phyloP scores from a whole-genome alignment of 1,140 invertebrate species.

The Sinella curviseta region DNA sequence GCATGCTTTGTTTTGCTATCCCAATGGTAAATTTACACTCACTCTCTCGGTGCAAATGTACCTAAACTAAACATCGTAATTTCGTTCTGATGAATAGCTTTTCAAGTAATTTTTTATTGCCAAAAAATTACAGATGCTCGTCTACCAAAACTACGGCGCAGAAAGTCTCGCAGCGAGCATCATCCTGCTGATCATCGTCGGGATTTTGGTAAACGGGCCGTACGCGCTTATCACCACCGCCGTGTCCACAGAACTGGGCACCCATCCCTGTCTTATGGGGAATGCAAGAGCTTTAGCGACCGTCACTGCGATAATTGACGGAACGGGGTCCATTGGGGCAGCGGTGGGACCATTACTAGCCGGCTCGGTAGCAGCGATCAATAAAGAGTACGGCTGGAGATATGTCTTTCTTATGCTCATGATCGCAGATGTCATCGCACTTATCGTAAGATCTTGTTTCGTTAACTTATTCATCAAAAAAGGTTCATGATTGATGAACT shows the following conservation, averaged over 20 bases:
- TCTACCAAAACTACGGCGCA: slow-evolving; percentile 73
- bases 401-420: slow-evolving; percentile 93
- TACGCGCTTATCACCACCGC: slow-evolving; percentile 69
- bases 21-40: slow-evolving; percentile 71
- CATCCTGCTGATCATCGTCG: slow-evolving; percentile 72
- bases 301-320: slow-evolving; percentile 95
- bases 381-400: slow-evolving; percentile 67
- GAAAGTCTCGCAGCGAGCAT: slow-evolving; percentile 65
- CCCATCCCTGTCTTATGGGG: slow-evolving; percentile 77
- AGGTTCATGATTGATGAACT: no score
- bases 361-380: slow-evolving; percentile 68
- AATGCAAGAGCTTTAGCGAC: slow-evolving; percentile 89
- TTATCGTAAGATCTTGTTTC: slow-evolving; percentile 67
- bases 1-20: slow-evolving; percentile 76
- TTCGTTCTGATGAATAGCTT: background rate
- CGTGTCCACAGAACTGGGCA: slow-evolving; percentile 90
- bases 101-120: no score
- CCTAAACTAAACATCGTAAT: slow-evolving; percentile 21
- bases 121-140: slow-evolving; percentile 69
- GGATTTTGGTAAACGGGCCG: slow-evolving; percentile 88
- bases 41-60: background rate
- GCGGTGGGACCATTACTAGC: slow-evolving; percentile 87
- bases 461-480: background rate
- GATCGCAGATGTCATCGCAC: slow-evolving; percentile 73
- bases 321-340: slow-evolving; percentile 90